Conservation (phyloP, 1,140 invertebrate genomes). For the Euura saliciscinereae region DNA sequence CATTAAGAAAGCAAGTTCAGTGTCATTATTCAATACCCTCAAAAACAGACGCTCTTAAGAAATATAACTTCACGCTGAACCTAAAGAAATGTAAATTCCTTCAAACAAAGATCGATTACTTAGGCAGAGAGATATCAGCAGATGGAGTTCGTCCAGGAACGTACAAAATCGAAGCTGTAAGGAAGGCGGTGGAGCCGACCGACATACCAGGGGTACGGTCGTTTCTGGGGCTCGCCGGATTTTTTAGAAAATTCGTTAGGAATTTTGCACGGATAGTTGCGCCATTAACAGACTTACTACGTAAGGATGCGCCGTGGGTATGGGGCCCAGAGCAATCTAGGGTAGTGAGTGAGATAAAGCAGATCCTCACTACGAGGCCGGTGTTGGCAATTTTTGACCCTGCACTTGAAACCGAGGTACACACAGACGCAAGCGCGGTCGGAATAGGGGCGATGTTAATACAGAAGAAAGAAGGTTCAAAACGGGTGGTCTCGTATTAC, state of each 20-base stretch:
- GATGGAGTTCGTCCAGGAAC: constrained; percentile 17
- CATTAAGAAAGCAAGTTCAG: too few relatives aligned
- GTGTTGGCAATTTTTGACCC: constrained; percentile 48
- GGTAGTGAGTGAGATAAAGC: constrained; percentile 14
- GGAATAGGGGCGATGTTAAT: constrained; percentile 16
- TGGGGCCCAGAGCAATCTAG: neutral
- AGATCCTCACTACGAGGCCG: constrained; percentile 25
- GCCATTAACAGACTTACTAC: constrained; percentile 8
- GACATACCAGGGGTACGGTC: neutral
- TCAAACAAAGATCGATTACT: constrained; percentile 35
- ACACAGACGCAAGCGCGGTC: constrained; percentile 26
- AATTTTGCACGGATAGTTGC: neutral
- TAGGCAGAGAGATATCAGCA: constrained; percentile 33
- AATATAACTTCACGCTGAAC: constrained; percentile 32
- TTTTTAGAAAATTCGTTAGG: neutral
- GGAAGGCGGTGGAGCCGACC: neutral
- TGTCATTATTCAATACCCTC: too few relatives aligned
- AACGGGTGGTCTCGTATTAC: constrained; percentile 3
- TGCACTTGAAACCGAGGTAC: constrained; percentile 35
- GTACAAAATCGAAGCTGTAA: too few relatives aligned
- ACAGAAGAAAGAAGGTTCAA: constrained; percentile 17
- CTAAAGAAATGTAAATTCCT: constrained; percentile 34
- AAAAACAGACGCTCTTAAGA: constrained; percentile 18
- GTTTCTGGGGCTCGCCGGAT: constrained; percentile 6
- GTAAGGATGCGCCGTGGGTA: neutral